Base-by-base conservation (phyloP, 2,888 invertebrate species). In the Troides oblongomaculatus region DNA sequence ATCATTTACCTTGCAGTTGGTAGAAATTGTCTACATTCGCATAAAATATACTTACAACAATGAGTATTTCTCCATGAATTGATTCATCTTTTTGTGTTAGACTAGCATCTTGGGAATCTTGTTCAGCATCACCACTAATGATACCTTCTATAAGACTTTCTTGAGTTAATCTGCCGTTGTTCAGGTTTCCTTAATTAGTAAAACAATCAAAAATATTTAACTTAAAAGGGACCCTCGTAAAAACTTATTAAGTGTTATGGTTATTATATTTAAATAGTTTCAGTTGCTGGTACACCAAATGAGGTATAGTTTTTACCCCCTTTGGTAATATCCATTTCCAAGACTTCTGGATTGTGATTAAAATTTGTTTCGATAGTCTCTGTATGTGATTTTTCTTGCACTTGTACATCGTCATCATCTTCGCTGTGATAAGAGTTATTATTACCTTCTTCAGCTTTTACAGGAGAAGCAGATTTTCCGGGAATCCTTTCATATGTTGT, bases 381-480 rank as follows among this genome's bases (percentile, higher is more conserved):
- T 71, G 88, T 85, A 74, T 86, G 81, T 77, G 82, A 81, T 73
- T 89, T 88, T 81, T 93, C 86, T 85, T 91, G 92, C 79, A 92
- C 84, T 82, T 93, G 84, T 69, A 93, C 93, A 77, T 94, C 94
- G 73, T 93, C 94, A 73, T 94, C 93, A 70, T 94, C 94, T 80
- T 93, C 90, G 73, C 89, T 93, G 78, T 82, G 80, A 76, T 82
- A 81, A 81, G 79, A 80, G 77, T 80, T 86, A 78, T 80, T 82
- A 86, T 89, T 90, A 90, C 90, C 90, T 90, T 91, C 88, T 71
- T 77, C 80, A 69, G 69, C 71, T 21, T 21, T 21, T 74, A 78
- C 75, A 74, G 84, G 72, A 70, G 84, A 72, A 70, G 66, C 64
- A 46, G 39, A 36, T 67, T 39, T 53, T 56, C 56, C 56, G 14